Evolutionary conservation across 53 echinoderm and acorn worm species (phyloP).

Genomic region (Mesocentrotus franciscanus): DNA sequence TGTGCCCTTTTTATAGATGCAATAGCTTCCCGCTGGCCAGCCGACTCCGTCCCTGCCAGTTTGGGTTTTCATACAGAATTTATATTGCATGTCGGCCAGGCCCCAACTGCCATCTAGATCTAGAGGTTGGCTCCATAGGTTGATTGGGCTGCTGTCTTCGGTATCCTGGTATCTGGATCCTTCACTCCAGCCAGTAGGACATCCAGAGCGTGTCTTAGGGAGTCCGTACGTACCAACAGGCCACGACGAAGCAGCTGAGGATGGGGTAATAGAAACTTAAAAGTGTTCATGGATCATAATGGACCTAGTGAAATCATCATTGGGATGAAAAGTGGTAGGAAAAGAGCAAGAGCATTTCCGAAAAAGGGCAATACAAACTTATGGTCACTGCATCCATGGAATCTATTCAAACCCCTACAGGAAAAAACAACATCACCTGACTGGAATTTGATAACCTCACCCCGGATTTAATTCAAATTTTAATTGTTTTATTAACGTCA

Average conservation of each 20-base stretch:
- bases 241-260: conserved; percentile 60
- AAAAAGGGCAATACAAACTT: no score
- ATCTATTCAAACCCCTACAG: no score
- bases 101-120: conserved; percentile 52
- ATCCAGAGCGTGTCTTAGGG: conserved; percentile 48
- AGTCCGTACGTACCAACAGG: conserved; percentile 65
- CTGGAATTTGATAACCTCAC: no score
- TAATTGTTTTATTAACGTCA: no score
- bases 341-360: no score
- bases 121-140: conserved; percentile 60
- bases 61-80: conserved; percentile 78
- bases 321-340: no score
- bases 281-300: no score
- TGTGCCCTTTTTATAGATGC: conserved; percentile 65
- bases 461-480: no score
- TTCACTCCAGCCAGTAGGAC: conserved; percentile 18
- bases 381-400: no score
- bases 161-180: conserved; percentile 76
- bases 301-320: no score
- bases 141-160: conserved; percentile 52
- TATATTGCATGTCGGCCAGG: conserved; percentile 45
- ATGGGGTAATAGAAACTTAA: neutral
- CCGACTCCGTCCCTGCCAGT: neutral
- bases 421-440: no score
- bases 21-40: conserved; percentile 78